Conservation (phyloP, 1,140 invertebrate genomes). For the Lysiphlebus fabarum region DNA sequence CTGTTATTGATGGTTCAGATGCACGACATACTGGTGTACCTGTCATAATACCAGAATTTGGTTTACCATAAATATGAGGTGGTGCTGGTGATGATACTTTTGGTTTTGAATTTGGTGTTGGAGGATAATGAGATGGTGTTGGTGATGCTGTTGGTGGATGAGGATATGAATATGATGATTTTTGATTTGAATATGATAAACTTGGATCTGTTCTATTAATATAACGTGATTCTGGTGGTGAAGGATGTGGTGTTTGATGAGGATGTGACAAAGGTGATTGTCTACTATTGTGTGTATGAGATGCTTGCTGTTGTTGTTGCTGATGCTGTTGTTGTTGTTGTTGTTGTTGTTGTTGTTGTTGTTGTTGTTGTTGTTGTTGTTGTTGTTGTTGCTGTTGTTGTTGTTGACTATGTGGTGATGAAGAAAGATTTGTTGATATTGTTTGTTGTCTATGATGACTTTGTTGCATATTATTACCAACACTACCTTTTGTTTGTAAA, state of each 20-base stretch:
- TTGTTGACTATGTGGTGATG: slow-evolving; percentile 18
- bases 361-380: neutral
- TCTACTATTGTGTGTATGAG: slow-evolving; percentile 44
- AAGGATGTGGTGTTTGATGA: slow-evolving; percentile 52
- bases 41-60: slow-evolving; percentile 62
- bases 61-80: slow-evolving; percentile 75
- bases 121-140: slow-evolving; percentile 39
- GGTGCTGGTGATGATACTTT: slow-evolving; percentile 77
- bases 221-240: slow-evolving; percentile 53
- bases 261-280: slow-evolving; percentile 53
- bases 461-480: slow-evolving; percentile 22
- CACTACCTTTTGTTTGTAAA: slow-evolving; percentile 32
- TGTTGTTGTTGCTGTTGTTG: too few relatives aligned
- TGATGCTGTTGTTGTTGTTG: neutral
- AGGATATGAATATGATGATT: slow-evolving; percentile 46
- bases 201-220: slow-evolving; percentile 42
- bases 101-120: slow-evolving; percentile 58
- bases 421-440: slow-evolving; percentile 30
- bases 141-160: slow-evolving; percentile 41
- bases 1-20: slow-evolving; percentile 46
- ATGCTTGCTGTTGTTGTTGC: slow-evolving; percentile 8
- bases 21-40: slow-evolving; percentile 61
- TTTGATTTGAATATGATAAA: slow-evolving; percentile 38
- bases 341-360: slow-evolving; percentile 36
- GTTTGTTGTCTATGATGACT: slow-evolving; percentile 34